Conservation (phyloP, 2,888 invertebrate genomes). For the Tinea pellionella region DNA sequence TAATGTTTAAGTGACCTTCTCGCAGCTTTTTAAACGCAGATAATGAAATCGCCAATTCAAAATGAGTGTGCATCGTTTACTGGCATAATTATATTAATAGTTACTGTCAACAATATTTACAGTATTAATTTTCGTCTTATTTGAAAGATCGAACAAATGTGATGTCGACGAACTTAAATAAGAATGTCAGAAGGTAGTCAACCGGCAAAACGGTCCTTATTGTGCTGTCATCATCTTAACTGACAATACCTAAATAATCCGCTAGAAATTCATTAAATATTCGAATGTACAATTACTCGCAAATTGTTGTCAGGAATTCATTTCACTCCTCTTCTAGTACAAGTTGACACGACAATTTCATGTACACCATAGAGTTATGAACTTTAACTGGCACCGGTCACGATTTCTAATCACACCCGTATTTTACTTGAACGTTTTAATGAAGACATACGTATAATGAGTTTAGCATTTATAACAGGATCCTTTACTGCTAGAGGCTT, state of each 20-base stretch:
- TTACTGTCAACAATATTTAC: too few relatives aligned
- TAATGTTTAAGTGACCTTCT: too few relatives aligned
- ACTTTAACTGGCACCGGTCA: background rate
- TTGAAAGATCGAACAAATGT: constrained; percentile 11
- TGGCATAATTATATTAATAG: too few relatives aligned
- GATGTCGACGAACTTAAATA: constrained; percentile 16
- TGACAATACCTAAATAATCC: constrained; percentile 64
- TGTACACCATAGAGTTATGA: constrained; percentile 24
- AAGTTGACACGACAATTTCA: constrained; percentile 28
- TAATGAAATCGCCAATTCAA: too few relatives aligned
- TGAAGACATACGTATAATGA: constrained; percentile 1
- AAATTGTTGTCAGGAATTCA: constrained; percentile 42
- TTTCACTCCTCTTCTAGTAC: constrained; percentile 23
- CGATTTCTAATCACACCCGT: background rate
- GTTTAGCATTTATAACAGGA: background rate
- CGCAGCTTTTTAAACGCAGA: too few relatives aligned
- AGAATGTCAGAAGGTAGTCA: constrained; percentile 44
- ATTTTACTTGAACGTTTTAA: background rate
- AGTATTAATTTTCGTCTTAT: too few relatives aligned
- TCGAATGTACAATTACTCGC: constrained; percentile 52
- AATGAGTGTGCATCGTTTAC: too few relatives aligned
- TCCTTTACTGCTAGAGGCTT: constrained; percentile 5
- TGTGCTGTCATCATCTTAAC: constrained; percentile 61
- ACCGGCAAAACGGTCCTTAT: constrained; percentile 43
- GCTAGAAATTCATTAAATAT: constrained; percentile 49